A percentile compares a stretch with the other conserved stretches of the same genome.
phyloP scores from a whole-genome alignment of 2,888 invertebrate species.

The Caenorhabditis auriculariae region DNA sequence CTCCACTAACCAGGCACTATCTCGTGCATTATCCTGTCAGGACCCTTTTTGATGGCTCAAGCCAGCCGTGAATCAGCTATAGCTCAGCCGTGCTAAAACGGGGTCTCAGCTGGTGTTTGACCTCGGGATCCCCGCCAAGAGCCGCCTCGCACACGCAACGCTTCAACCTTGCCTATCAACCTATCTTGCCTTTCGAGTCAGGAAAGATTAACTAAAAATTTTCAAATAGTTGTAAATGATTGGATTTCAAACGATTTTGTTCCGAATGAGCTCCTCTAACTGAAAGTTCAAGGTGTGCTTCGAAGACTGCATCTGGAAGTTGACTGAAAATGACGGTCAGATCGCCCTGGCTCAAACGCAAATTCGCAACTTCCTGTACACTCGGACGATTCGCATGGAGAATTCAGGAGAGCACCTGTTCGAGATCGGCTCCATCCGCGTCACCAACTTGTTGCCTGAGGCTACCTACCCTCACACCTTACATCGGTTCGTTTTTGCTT shows the following conservation, averaged over 20 bases:
- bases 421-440: conserved; percentile 90
- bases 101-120: no score
- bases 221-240: neutral
- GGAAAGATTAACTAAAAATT: no score
- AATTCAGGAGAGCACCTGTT: conserved; percentile 95
- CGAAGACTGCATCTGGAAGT: conserved; percentile 94
- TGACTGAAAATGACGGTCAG: conserved; percentile 96
- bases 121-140: no score
- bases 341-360: conserved; percentile 94
- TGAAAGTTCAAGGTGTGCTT: conserved; percentile 78
- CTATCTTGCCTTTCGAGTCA: no score
- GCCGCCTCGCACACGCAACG: no score
- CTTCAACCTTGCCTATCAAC: no score
- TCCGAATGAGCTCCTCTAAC: no score
- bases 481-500: conserved; percentile 7
- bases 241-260: conserved; percentile 72
- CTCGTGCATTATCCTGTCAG: no score
- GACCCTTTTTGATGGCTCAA: no score
- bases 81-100: no score
- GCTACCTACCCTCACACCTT: conserved; percentile 74
- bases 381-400: conserved; percentile 91
- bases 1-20: no score
- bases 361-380: conserved; percentile 92
- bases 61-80: no score
- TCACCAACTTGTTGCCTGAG: conserved; percentile 90